Conservation (phyloP, 2,113 vertebrate species). For the Manacus vitellinus region DNA sequence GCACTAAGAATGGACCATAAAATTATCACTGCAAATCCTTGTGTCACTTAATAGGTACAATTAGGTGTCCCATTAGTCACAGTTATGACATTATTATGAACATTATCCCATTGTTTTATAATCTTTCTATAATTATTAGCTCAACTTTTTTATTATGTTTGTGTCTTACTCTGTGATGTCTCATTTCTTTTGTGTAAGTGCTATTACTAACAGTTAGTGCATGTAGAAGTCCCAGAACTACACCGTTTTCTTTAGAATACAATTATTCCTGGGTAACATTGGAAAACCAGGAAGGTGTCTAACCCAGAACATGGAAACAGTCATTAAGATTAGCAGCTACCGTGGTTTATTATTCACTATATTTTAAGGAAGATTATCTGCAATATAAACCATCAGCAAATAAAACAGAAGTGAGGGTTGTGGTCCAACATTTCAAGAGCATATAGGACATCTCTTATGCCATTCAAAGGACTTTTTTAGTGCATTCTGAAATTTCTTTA, state of each 20-base stretch:
- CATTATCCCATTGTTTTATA: not conserved
- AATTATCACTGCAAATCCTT: not conserved
- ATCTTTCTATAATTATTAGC: not conserved
- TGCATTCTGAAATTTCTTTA: not conserved
- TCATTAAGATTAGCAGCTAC: not conserved
- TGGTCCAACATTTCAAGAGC: not conserved
- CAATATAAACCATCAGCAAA: not conserved
- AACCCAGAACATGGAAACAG: not conserved
- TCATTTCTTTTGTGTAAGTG: not conserved
- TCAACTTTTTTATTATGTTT: not conserved
- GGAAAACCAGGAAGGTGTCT: not conserved
- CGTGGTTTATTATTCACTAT: not conserved
- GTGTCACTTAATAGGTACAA: not conserved
- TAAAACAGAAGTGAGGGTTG: not conserved
- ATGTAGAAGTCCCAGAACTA: not conserved
- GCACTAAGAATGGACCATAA: not conserved
- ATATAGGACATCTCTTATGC: not conserved
- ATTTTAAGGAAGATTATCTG: not conserved
- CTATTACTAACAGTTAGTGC: not conserved
- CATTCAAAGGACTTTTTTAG: not conserved
- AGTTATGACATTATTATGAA: not conserved
- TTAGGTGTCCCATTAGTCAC: not conserved
- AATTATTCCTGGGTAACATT: not conserved
- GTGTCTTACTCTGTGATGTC: not conserved
- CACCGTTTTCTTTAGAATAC: not conserved